These are phyloP conservation scores for Pollenia amentaria DNA, from an alignment of 2,888 invertebrate species.

Conservation along the genomic window DNA sequence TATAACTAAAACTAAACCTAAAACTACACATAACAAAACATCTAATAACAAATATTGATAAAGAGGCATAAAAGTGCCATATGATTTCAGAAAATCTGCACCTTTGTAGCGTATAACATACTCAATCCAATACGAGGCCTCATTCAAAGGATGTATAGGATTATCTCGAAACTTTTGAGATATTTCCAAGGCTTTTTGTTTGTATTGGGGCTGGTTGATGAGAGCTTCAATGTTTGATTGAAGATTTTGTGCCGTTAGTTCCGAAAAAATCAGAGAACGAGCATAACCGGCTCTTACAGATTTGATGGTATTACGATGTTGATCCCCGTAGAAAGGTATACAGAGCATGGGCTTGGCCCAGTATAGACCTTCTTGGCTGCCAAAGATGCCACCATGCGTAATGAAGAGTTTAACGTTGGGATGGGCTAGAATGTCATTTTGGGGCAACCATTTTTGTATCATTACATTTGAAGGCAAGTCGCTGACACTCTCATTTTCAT, in stretches of 20 bases:
- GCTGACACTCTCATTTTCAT: slow-evolving; percentile 84
- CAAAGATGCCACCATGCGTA: slow-evolving; percentile 85
- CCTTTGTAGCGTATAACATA: slow-evolving; percentile 85
- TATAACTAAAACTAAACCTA: slow-evolving; percentile 75
- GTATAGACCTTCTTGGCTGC: slow-evolving; percentile 84
- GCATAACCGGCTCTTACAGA: slow-evolving; percentile 84
- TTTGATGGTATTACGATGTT: slow-evolving; percentile 83
- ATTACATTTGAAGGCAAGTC: slow-evolving; percentile 84
- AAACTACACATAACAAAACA: slow-evolving; percentile 85
- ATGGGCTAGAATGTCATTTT: slow-evolving; percentile 85
- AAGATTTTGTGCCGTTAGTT: slow-evolving; percentile 82
- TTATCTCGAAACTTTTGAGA: slow-evolving; percentile 86
- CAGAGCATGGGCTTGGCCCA: slow-evolving; percentile 85
- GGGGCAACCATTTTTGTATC: slow-evolving; percentile 86
- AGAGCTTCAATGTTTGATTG: slow-evolving; percentile 82
- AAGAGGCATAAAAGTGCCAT: slow-evolving; percentile 83
- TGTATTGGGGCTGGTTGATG: slow-evolving; percentile 82
- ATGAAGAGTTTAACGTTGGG: slow-evolving; percentile 85
- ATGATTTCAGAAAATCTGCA: slow-evolving; percentile 83
- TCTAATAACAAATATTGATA: slow-evolving; percentile 85
- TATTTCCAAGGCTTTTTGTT: slow-evolving; percentile 84
- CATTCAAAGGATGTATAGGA: slow-evolving; percentile 86
- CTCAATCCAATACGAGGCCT: slow-evolving; percentile 87
- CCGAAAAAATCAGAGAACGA: slow-evolving; percentile 80
- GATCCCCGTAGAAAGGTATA: slow-evolving; percentile 85